These are phyloP conservation scores for Norana najaformis DNA, from an alignment of 2,888 invertebrate genomes.

Conservation along the genomic window DNA sequence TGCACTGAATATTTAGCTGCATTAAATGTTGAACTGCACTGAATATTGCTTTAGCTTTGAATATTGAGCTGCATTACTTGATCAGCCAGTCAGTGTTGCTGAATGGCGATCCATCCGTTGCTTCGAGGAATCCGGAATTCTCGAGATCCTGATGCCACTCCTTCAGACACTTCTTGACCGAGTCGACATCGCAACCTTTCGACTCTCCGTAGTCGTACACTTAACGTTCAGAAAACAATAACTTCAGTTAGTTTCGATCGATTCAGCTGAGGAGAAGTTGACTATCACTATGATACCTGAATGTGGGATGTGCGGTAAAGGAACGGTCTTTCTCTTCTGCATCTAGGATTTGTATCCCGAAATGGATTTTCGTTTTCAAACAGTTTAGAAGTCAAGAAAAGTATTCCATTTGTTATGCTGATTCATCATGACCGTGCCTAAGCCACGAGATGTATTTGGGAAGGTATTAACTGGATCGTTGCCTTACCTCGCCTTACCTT, in stretches of 20 bases:
- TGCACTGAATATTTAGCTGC: neutral
- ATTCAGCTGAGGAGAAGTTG: neutral
- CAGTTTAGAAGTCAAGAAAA: neutral
- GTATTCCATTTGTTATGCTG: neutral
- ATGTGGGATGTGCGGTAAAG: neutral
- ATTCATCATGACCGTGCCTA: neutral
- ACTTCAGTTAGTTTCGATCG: neutral
- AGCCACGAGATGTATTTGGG: no score
- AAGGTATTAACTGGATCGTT: no score
- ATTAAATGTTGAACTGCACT: neutral
- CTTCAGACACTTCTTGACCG: neutral
- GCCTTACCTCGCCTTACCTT: no score
- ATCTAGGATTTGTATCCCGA: neutral
- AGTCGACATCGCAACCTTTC: neutral
- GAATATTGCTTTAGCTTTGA: no score
- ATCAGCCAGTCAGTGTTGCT: neutral
- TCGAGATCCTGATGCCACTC: neutral
- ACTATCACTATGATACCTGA: neutral
- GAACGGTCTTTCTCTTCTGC: neutral
- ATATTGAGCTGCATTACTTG: neutral
- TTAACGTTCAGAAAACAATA: neutral
- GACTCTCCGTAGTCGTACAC: neutral
- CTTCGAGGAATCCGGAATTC: neutral
- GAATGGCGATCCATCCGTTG: neutral
- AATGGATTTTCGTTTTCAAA: neutral